phyloP scores from a whole-genome alignment of 1,140 invertebrate genomes.

The Wiebesia pumilae region DNA sequence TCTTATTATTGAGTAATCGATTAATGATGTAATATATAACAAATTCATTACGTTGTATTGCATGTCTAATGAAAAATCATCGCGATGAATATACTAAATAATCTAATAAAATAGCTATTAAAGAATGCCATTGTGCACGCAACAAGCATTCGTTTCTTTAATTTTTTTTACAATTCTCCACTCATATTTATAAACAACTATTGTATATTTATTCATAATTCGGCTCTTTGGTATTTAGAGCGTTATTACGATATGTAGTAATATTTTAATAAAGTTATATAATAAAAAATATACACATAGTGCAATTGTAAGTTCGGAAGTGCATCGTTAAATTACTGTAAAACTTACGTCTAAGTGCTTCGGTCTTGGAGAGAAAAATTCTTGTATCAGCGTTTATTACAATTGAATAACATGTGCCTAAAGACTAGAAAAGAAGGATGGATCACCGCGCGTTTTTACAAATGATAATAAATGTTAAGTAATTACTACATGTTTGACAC shows the following conservation, averaged over 20 bases:
- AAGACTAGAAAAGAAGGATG: neutral
- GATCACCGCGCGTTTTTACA: neutral
- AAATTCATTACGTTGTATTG: neutral
- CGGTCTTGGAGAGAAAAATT: neutral
- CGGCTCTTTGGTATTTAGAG: constrained; percentile 12
- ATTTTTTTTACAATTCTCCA: constrained; percentile 27
- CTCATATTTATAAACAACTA: constrained; percentile 30
- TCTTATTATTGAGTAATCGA: neutral
- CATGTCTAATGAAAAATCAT: neutral
- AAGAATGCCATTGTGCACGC: neutral
- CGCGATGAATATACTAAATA: neutral
- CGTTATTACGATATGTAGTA: constrained; percentile 20
- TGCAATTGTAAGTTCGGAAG: constrained; percentile 19
- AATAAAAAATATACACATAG: constrained; percentile 7
- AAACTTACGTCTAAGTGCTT: neutral
- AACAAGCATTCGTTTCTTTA: neutral
- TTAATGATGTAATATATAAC: neutral
- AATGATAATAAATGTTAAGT: constrained; percentile 35
- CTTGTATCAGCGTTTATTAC: neutral
- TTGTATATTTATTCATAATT: constrained; percentile 44
- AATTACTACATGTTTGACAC: constrained; percentile 17
- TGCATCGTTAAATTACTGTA: neutral
- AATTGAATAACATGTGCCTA: constrained; percentile 18
- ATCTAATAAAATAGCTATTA: constrained; percentile 29
- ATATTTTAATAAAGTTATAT: constrained; percentile 22